phyloP scores from a whole-genome alignment of 2,113 vertebrate species.

The Hymenochirus boettgeri region DNA sequence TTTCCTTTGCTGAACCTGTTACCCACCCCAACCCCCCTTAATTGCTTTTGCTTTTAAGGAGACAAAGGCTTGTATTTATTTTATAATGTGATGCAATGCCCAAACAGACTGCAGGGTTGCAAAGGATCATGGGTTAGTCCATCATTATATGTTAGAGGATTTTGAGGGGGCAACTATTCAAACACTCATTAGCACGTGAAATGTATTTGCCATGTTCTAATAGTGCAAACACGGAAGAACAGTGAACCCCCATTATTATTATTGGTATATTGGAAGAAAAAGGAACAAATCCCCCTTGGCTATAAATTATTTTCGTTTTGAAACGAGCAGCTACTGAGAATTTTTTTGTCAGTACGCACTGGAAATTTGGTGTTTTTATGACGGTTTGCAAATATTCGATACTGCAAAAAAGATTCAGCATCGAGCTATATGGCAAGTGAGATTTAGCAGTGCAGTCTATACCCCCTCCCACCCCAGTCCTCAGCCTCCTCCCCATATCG shows the following conservation, averaged over 20 bases:
- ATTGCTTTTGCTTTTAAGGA: constrained; percentile 45
- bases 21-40: constrained; percentile 31
- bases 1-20: constrained; percentile 44
- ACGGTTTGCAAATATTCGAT: not conserved
- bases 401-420: not conserved
- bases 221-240: too few species aligned
- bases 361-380: too few species aligned
- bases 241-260: too few species aligned
- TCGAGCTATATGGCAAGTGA: constrained; percentile 6
- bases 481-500: constrained; percentile 42
- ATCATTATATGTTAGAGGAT: too few species aligned
- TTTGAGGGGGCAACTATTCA: too few species aligned
- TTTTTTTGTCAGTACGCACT: too few species aligned
- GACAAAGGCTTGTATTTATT: constrained; percentile 36
- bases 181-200: too few species aligned
- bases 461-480: constrained; percentile 31
- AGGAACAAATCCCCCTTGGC: too few species aligned
- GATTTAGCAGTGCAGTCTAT: constrained; percentile 18
- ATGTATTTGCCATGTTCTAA: too few species aligned
- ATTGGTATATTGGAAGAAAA: too few species aligned
- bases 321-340: too few species aligned
- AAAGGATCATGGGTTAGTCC: constrained; percentile 14
- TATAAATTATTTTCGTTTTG: too few species aligned
- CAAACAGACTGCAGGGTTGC: constrained; percentile 2
- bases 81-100: constrained; percentile 23